Evolutionary conservation across 2,797 vertebrate genomes (phyloP), one percentile per base, ranked within the genome.

Genomic region (Cynodonichthys magdalenae): DNA sequence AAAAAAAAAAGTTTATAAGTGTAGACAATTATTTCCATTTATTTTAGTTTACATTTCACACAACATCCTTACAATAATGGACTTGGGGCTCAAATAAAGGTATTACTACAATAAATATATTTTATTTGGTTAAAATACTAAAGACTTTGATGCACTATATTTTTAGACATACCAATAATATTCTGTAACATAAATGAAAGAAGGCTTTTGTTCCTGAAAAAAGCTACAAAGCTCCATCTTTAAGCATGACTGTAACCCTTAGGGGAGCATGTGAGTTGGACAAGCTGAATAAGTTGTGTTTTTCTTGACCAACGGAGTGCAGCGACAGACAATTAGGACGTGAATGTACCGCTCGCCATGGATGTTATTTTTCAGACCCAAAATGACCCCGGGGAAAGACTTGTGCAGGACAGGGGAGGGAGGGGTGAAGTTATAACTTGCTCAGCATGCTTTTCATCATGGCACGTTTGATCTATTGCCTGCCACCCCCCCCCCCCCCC

Each of bases 271-370:
- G 36, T 5, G 31, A 47, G 45, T 28, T 31, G 53, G 59, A 75
- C 71, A 42, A 82, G 76, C 71, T 83, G 78, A 86, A 84, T 79
- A 81, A 78, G 69, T 44, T 56, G 68, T 27, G 52, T 69, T 79
- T 85, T 72, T 78, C 74, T 80, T 59, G 68, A 81, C 86, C 83
- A 79, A 81, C 78, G 83, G 51, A 75, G 69, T 77, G 75, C 71
- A 54, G 74, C 66, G 46, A n/a, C 67, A 69, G 68, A 75, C 77
- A 71, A 74, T 86, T 72, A 81, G 59, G 70, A 61, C 1, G 19
- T 2, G 10, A 68, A 50, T 55, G 45, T 39, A 65, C 58, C 15
- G 42, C 69, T 71, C 63, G 18, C 75, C 24, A 31, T 0, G 49
- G 73, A 41, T 64, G 69, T 76, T 81, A 55, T 76, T 74, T 66